Evolutionary conservation across 92 coral and sea anemone species (phyloP), one percentile per base, ranked within the genome.

Genomic region (Muricea muricata): DNA sequence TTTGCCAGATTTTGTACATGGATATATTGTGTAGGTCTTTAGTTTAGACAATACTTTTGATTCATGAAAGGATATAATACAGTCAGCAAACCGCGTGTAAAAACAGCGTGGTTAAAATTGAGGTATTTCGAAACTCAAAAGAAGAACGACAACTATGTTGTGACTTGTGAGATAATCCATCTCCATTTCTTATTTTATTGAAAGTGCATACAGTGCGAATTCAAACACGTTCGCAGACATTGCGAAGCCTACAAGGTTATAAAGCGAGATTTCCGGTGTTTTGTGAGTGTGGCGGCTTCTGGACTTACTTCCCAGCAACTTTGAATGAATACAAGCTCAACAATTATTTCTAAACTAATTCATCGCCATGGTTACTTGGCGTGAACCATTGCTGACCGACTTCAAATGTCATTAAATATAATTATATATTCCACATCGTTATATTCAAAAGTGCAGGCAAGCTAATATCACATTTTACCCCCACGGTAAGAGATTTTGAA

Each of bases 221-320:
- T 70, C 21, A 70, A 63, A 63, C 70, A 63, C n/a, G 37, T 12
- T 28, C 20, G 39, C 30, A 63, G 70, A 63, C 70, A 26, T 63
- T 63, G 34, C 70, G 70, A 63, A 25, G 70, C 37, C 70, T 39
- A 63, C 70, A 28, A 63, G 12, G 14, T 24, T 39, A 28, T 21
- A 25, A 76, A 57, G 67, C 55, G 81, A 76, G n/a, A 57, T 50
- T 76, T 76, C 81, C 81, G 81, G 81, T 74, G 57, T 74, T 74
- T 74, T 74, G 61, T 74, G 21, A 74, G 56, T 18, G 30, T 70
- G 76, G 76, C 81, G 81, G 81, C 45, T 76, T 52, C 81, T 10
- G 24, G 50, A 40, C 68, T 76, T 50, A 76, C 21, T 54, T 76
- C 55, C 34, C 32, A 37, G 39, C 58, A 48, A 30, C 40, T 14